Evolutionary conservation across 2,888 invertebrate genomes (phyloP).

Genomic region (Scrobipalpa costella): DNA sequence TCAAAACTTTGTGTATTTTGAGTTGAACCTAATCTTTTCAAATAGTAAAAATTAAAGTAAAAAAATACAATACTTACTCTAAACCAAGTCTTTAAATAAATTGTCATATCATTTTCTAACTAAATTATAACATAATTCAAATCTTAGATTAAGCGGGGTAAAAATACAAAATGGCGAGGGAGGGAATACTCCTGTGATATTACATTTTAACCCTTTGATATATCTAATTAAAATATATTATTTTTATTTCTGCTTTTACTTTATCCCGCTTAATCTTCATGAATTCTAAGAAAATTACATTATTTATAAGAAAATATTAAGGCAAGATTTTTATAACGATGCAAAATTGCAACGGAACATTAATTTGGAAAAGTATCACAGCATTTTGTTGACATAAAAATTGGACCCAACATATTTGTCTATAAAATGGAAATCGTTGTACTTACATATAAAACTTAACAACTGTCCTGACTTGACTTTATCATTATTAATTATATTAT

Average conservation of each 20-base stretch:
- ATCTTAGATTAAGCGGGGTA: not conserved
- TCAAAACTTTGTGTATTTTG: not conserved
- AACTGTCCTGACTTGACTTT: no score
- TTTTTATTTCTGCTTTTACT: no score
- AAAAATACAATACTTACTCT: not conserved
- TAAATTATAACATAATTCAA: not conserved
- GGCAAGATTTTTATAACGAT: constrained; percentile 29
- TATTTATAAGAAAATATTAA: not conserved
- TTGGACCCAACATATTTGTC: constrained; percentile 34
- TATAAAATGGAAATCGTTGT: not conserved
- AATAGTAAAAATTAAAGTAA: not conserved
- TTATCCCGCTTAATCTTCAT: no score
- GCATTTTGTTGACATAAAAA: constrained; percentile 35
- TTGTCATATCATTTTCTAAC: not conserved
- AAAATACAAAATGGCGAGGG: no score
- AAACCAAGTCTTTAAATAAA: not conserved
- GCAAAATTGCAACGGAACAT: constrained; percentile 23
- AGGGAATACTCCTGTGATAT: no score
- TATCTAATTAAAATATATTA: no score
- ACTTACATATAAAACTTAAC: not conserved
- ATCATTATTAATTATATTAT: no score
- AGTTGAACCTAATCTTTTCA: no score
- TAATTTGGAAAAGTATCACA: constrained; percentile 45
- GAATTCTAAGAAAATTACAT: no score
- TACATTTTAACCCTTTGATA: no score